Percentiles rank a stretch among this genome's conserved stretches.
These are phyloP conservation scores for Aleiodes testaceus DNA, from an alignment of 2,888 invertebrate species.

Conservation along the genomic window DNA sequence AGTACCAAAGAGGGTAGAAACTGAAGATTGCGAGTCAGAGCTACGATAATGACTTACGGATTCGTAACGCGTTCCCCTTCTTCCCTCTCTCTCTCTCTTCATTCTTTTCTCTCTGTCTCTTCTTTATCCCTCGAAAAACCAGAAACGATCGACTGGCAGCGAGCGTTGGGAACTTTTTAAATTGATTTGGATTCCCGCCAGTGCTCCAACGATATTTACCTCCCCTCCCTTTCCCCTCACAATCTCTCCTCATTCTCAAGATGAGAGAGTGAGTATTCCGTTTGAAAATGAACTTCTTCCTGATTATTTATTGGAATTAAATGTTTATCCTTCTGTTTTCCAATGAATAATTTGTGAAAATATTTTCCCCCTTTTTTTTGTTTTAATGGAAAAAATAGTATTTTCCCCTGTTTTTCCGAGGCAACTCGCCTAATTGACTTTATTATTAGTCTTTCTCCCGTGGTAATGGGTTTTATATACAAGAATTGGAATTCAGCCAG, in stretches of 20 bases:
- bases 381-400: no score
- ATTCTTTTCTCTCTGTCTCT: background rate
- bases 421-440: slow-evolving; percentile 67
- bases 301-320: slow-evolving; percentile 21
- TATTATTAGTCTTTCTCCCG: slow-evolving; percentile 59
- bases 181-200: slow-evolving; percentile 71
- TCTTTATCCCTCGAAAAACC: background rate
- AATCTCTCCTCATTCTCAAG: slow-evolving; percentile 28
- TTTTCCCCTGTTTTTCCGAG: slow-evolving; percentile 9
- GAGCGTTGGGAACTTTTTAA: slow-evolving; percentile 65
- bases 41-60: slow-evolving; percentile 63
- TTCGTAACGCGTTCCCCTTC: slow-evolving; percentile 52
- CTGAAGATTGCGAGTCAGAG: slow-evolving; percentile 15
- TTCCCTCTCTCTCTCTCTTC: slow-evolving; percentile 30
- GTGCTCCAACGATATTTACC: slow-evolving; percentile 63
- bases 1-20: slow-evolving; percentile 1
- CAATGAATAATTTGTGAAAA: no score
- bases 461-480: slow-evolving; percentile 23
- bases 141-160: slow-evolving; percentile 58
- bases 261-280: slow-evolving; percentile 24
- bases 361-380: no score
- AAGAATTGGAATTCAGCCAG: background rate
- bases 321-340: background rate
- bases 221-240: slow-evolving; percentile 44
- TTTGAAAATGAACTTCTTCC: slow-evolving; percentile 41